Percentiles rank a stretch among this genome's conserved stretches.
These are phyloP conservation scores for Mactra quadrangularis DNA, from an alignment of 1,140 invertebrate species.

Conservation along the genomic window DNA sequence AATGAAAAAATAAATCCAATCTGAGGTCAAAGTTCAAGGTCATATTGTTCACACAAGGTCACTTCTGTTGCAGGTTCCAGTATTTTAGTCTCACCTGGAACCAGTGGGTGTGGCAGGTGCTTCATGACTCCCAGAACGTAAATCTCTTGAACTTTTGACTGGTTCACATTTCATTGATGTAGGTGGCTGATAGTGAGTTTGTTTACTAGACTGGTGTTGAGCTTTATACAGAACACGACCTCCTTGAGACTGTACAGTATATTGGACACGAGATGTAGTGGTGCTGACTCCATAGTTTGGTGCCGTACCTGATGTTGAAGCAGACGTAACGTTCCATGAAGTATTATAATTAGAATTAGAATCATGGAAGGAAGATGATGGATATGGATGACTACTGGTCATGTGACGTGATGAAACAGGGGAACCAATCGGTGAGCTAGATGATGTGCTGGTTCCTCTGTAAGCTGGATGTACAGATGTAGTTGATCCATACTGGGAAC, in stretches of 20 bases:
- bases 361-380: conserved; percentile 15
- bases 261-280: conserved; percentile 52
- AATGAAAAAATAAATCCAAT: conserved; percentile 29
- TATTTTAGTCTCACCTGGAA: conserved; percentile 53
- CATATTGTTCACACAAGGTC: conserved; percentile 48
- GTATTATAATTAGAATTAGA: conserved; percentile 6
- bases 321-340: neutral
- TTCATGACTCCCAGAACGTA: conserved; percentile 31
- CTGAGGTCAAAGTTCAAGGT: conserved; percentile 33
- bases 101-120: conserved; percentile 41
- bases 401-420: conserved; percentile 56
- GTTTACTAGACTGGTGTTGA: conserved; percentile 60
- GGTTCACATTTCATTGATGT: conserved; percentile 60
- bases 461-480: conserved; percentile 6
- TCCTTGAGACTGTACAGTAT: conserved; percentile 46
- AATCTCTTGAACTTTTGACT: conserved; percentile 25
- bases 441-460: conserved; percentile 33
- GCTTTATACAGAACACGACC: conserved; percentile 59
- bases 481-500: conserved; percentile 22
- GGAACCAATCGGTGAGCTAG: conserved; percentile 38
- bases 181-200: conserved; percentile 57
- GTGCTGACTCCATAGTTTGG: conserved; percentile 45
- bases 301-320: conserved; percentile 13
- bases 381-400: conserved; percentile 35
- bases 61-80: conserved; percentile 39